These are phyloP conservation scores for Euzophera pinguis DNA, from an alignment of 2,888 invertebrate species.

Conservation along the genomic window DNA sequence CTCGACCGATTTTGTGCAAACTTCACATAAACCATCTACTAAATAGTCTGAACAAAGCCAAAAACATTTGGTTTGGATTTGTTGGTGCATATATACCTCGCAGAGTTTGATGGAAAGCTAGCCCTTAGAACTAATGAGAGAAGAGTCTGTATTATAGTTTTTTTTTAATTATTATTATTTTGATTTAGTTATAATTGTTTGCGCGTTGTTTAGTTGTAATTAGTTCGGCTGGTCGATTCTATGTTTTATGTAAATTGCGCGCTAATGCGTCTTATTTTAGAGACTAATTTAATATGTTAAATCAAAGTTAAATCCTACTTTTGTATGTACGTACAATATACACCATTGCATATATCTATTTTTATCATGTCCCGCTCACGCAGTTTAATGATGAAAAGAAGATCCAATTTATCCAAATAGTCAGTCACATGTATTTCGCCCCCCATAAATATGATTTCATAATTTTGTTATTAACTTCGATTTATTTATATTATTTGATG, in stretches of 20 bases:
- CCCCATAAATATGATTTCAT: no score
- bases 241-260: conserved; percentile 25
- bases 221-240: conserved; percentile 24
- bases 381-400: no score
- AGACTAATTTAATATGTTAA: not conserved
- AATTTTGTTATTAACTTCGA: not conserved
- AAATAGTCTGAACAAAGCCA: not conserved
- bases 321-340: no score
- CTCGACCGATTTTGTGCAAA: no score
- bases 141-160: conserved; percentile 64
- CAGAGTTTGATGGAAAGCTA: not conserved
- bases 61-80: not conserved
- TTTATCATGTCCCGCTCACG: no score
- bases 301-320: conserved; percentile 1
- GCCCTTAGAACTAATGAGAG: conserved; percentile 25
- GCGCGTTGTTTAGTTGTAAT: conserved; percentile 59
- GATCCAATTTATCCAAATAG: no score
- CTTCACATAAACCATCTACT: no score
- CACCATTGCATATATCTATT: no score
- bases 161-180: conserved; percentile 40
- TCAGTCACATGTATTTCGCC: no score
- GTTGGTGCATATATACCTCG: not conserved
- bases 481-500: not conserved
- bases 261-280: conserved; percentile 6
- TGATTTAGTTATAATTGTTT: conserved; percentile 57